Evolutionary conservation across 2,797 vertebrate species (phyloP).

Genomic region (Mormyrus hasselquistii): DNA sequence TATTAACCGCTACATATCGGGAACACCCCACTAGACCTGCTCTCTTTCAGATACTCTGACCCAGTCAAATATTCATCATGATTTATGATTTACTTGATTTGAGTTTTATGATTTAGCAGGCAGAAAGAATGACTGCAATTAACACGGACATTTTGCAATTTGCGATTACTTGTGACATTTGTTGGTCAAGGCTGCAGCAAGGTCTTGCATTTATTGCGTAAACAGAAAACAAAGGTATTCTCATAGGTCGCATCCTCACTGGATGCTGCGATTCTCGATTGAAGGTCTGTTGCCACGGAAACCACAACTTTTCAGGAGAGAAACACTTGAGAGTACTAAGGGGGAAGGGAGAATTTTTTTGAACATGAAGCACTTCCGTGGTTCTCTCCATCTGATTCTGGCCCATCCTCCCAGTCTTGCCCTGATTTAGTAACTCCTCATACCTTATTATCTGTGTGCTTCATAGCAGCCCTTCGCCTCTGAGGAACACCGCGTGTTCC

Average conservation of each 20-base stretch:
- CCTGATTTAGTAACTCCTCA: background rate
- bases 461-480: background rate
- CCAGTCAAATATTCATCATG: background rate
- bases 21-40: background rate
- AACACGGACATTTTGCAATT: background rate
- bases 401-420: background rate
- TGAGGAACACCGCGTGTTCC: background rate
- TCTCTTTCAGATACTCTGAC: background rate
- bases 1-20: background rate
- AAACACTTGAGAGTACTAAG: conserved; percentile 6
- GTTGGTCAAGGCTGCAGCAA: background rate
- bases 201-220: background rate
- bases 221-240: conserved; percentile 10
- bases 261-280: background rate
- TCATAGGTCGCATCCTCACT: background rate
- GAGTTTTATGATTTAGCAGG: background rate
- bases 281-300: conserved; percentile 15
- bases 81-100: background rate
- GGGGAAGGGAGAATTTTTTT: conserved; percentile 4
- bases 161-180: background rate
- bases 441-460: background rate
- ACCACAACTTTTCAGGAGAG: conserved; percentile 13
- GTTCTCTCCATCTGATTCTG: background rate
- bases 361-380: background rate
- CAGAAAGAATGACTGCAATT: background rate